Conservation (phyloP, 2,888 invertebrate species). For the Cenopis cana region DNA sequence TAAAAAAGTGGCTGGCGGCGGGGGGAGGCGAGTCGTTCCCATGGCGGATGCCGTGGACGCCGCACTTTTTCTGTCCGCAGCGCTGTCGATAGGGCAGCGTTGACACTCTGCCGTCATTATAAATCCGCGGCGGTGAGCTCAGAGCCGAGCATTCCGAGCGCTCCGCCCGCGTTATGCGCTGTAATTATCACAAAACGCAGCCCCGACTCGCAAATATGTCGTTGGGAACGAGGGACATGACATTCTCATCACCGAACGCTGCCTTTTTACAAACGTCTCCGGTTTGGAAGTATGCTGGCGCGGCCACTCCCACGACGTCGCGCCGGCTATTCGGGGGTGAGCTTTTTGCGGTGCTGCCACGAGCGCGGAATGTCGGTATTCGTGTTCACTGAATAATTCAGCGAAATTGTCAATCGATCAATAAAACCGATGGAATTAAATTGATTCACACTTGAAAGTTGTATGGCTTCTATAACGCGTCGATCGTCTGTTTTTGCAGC, state of each 20-base stretch:
- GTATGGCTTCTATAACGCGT: slow-evolving; percentile 75
- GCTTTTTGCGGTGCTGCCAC: slow-evolving; percentile 74
- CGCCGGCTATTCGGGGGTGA: slow-evolving; percentile 64
- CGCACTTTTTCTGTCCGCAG: slow-evolving; percentile 69
- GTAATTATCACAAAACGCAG: slow-evolving; percentile 83
- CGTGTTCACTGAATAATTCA: slow-evolving; percentile 83
- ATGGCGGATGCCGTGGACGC: slow-evolving; percentile 74
- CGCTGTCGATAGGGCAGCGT: slow-evolving; percentile 71
- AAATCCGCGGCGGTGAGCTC: slow-evolving; percentile 81
- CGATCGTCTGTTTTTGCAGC: slow-evolving; percentile 71
- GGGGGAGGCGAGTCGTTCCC: slow-evolving; percentile 58
- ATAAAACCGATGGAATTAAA: slow-evolving; percentile 82
- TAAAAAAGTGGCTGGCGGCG: slow-evolving; percentile 68
- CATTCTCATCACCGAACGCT: slow-evolving; percentile 84
- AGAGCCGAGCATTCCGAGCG: slow-evolving; percentile 78
- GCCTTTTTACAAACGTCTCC: slow-evolving; percentile 71
- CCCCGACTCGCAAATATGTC: slow-evolving; percentile 83
- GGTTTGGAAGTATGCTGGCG: slow-evolving; percentile 65
- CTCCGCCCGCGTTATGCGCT: slow-evolving; percentile 79
- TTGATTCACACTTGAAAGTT: slow-evolving; percentile 82
- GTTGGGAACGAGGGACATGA: slow-evolving; percentile 83
- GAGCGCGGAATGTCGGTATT: slow-evolving; percentile 79
- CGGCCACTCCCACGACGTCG: slow-evolving; percentile 77
- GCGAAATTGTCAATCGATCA: slow-evolving; percentile 81
- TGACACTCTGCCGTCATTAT: slow-evolving; percentile 81